Percentiles rank a stretch among this genome's conserved stretches.
phyloP scores from a whole-genome alignment of 37 sponge, comb jelly and placozoan genomes.

The Eunapius fragilis region DNA sequence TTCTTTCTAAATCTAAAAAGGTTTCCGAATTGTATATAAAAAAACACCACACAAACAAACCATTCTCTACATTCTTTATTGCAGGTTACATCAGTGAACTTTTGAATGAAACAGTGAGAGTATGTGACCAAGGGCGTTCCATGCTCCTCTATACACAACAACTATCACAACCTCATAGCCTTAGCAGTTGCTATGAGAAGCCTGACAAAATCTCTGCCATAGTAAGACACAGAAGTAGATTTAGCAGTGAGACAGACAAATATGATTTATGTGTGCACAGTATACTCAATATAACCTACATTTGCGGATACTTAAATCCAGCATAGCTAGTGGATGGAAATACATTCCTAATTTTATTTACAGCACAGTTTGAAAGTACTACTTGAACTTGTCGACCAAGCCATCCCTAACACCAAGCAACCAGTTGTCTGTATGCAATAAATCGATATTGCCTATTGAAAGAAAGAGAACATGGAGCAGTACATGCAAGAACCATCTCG shows the following conservation, averaged over 20 bases:
- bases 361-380: background rate
- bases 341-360: background rate
- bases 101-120: background rate
- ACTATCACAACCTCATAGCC: background rate
- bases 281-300: constrained; percentile 1
- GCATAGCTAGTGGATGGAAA: constrained; percentile 24
- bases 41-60: background rate
- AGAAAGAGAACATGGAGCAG: background rate
- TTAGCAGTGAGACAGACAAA: constrained; percentile 4
- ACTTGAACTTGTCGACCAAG: constrained; percentile 17
- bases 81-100: constrained; percentile 32
- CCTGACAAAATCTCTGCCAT: constrained; percentile 42
- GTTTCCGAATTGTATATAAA: background rate
- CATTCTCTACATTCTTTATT: constrained; percentile 5
- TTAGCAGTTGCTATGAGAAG: constrained; percentile 19
- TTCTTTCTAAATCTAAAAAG: too few relatives aligned
- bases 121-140: background rate
- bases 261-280: background rate
- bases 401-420: constrained; percentile 56
- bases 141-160: too few relatives aligned
- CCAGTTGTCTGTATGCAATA: too few relatives aligned
- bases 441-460: constrained; percentile 7
- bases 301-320: constrained; percentile 28
- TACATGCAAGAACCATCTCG: too few relatives aligned
- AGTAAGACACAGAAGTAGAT: constrained; percentile 25